Evolutionary conservation across 2,888 invertebrate genomes (phyloP).

Genomic region (Hoplodrina ambigua): DNA sequence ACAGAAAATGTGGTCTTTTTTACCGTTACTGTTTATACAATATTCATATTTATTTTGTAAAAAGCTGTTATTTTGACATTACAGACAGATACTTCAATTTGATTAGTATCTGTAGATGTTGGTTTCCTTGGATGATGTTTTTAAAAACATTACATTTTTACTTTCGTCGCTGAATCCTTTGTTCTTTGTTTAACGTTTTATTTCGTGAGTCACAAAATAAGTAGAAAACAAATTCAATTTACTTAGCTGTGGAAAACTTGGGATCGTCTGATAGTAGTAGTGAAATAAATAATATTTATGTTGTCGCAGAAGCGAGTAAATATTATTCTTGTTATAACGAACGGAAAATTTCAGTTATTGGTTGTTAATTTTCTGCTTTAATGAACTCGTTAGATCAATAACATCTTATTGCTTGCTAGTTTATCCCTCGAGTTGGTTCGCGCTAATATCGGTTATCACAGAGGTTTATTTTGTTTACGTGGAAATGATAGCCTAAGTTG

Average conservation of each 20-base stretch:
- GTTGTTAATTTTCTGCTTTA: conserved; percentile 9
- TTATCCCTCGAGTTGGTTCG: too few species aligned
- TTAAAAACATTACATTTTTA: not conserved
- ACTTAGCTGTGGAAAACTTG: not conserved
- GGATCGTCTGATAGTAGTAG: not conserved
- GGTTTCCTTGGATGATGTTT: conserved; percentile 2
- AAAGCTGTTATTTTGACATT: too few species aligned
- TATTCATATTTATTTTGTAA: too few species aligned
- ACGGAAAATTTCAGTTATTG: conserved; percentile 7
- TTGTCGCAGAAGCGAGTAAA: not conserved
- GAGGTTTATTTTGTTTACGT: too few species aligned
- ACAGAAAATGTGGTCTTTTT: too few species aligned
- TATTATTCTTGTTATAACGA: not conserved
- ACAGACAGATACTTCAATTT: too few species aligned
- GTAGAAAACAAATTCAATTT: not conserved
- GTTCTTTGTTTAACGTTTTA: not conserved
- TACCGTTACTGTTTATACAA: too few species aligned
- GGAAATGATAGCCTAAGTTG: too few species aligned
- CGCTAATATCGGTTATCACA: too few species aligned
- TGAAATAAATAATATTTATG: conserved; percentile 10
- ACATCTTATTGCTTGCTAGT: too few species aligned
- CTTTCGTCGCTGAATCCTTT: not conserved
- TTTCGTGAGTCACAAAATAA: not conserved
- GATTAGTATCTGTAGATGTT: not conserved
- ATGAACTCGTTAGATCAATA: not conserved